Evolutionary conservation across 2,113 vertebrate species (phyloP), one percentile per base, ranked within the genome.

Genomic region (Bufo gargarizans): DNA sequence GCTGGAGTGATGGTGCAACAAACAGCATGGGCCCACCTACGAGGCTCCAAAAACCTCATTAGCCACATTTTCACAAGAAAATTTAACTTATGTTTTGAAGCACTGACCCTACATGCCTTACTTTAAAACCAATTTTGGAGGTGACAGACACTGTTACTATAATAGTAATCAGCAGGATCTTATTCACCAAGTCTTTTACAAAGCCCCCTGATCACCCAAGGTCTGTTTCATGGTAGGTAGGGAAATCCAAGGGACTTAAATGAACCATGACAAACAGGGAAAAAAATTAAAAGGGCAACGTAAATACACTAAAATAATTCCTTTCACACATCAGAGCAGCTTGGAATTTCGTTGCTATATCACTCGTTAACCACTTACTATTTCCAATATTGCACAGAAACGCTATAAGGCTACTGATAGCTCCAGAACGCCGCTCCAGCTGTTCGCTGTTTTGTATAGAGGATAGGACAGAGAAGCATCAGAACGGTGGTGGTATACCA

Each of bases 361-460:
- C 87, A 79, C 92, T 88, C 91, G 89, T 91, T 89, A 89, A 78
- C 74, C 81, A 77, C 77, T 72, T 56, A 84, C 79, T 77, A 86
- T 77, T 77, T 83, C 77, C 80, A 49, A 84, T 59, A 78, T 55
- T n/a, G 72, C 59, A 80, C 45, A 84, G 87, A 84, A 58, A 84
- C 19, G 50, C 82, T 92, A 89, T 91, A 90, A 92, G 90, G 91
- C 92, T 92, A 91, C 90, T 77, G 69, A 93, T 92, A 91, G 92
- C 92, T 92, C 87, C 55, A 93, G 94, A 96, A 95, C 93, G 92
- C 92, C 92, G 90, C 92, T 95, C 93, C 94, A 93, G 93, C 94
- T 91, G 90, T 93, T 94, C 92, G 69, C 91, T 91, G 81, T 77
- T 77, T 89, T 78, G 82, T 33, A 78, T 50, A 77, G 87, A 58